Conservation (phyloP, 1,140 invertebrate species). For the Drosophila pachea region DNA sequence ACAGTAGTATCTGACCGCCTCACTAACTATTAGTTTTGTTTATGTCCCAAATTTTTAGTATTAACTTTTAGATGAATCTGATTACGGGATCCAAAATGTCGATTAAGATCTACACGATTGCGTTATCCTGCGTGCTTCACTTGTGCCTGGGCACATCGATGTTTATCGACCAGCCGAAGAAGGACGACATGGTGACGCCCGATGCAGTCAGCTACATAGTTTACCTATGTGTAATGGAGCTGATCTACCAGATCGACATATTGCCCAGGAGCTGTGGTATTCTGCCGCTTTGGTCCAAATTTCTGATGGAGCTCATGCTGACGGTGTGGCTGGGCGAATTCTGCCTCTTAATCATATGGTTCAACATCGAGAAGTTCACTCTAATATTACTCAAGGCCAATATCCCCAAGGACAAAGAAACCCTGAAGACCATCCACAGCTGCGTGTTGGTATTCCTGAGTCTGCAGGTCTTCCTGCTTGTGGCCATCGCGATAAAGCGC, state of each 20-base stretch:
- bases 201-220: neutral
- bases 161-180: conserved; percentile 3
- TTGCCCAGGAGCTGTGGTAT: neutral
- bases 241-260: neutral
- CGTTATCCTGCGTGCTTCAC: neutral
- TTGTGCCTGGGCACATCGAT: neutral
- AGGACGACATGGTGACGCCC: neutral
- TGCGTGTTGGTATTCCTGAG: neutral
- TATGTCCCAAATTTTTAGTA: too few species aligned
- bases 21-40: too few species aligned
- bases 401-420: too few species aligned
- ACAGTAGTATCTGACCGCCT: too few species aligned
- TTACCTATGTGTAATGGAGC: neutral
- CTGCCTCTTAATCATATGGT: neutral
- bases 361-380: neutral
- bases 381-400: neutral
- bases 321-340: conserved; percentile 1
- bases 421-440: too few species aligned
- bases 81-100: too few species aligned
- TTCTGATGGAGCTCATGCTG: neutral
- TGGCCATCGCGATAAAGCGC: neutral
- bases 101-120: neutral
- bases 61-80: neutral
- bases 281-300: neutral
- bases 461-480: neutral